Evolutionary conservation across 2,797 vertebrate species (phyloP).

Genomic region (Smutsia temminckii): DNA sequence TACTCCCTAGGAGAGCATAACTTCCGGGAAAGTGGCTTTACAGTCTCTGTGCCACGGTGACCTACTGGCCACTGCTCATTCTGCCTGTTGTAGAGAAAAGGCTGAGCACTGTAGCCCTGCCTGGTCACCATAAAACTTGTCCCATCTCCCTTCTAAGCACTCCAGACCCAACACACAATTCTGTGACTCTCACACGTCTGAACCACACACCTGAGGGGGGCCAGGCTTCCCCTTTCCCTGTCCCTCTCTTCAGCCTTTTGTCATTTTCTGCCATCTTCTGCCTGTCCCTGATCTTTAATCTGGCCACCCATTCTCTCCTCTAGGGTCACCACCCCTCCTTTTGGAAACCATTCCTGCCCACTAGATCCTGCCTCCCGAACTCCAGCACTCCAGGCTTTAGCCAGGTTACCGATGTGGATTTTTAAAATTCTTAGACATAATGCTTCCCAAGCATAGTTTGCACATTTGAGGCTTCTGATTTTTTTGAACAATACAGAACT

Average conservation of each 20-base stretch:
- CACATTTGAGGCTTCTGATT: background rate
- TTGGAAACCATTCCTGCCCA: background rate
- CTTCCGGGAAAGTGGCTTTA: background rate
- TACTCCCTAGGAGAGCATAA: background rate
- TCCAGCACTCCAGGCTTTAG: background rate
- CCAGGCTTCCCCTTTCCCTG: background rate
- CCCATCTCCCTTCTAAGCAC: background rate
- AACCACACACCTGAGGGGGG: fast-evolving
- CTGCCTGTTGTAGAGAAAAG: background rate
- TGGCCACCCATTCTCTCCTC: background rate
- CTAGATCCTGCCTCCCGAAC: background rate
- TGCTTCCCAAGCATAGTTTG: background rate
- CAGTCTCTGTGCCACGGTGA: too few species aligned
- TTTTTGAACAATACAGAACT: background rate
- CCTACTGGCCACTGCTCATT: background rate
- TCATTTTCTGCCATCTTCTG: too few species aligned
- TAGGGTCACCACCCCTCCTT: background rate
- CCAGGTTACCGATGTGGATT: background rate
- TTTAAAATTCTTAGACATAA: background rate
- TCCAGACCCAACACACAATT: background rate
- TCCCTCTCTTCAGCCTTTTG: background rate
- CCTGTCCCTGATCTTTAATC: background rate
- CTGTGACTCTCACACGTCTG: background rate
- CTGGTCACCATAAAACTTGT: background rate
- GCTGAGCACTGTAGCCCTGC: background rate